Evolutionary conservation across 2,888 invertebrate species (phyloP), one percentile per base, ranked within the genome.

Genomic region (Yponomeuta malinellus): DNA sequence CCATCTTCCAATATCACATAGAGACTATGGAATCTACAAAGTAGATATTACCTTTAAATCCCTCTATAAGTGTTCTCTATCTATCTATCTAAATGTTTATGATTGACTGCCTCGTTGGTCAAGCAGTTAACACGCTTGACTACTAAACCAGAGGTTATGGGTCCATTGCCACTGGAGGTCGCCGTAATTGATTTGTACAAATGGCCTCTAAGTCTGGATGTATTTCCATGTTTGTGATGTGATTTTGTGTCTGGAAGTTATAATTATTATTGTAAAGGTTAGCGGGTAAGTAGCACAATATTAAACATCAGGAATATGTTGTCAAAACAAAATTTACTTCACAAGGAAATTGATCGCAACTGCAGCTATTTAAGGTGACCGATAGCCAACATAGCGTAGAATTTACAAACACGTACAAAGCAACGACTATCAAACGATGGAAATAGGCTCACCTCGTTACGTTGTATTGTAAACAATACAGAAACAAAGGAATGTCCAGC

Each of bases 251-350:
- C 23, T 23, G 23, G 23, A 23, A 37, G 2, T 37, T 37, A 37
- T 37, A 1, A 5, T 12, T n/a, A 1, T 2, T 29, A 12, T 29
- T 31, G 64, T 31, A 29, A 23, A 64, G 15, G 52, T 4, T 59
- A 15, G 52, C 5, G 15, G 8, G 52, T 64, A 64, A 29, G 31
- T 10, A 33, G 29, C 12, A 65, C 37, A 4, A 33, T 10, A 65
- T 9, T 29, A 9, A 64, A 65, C 4, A 73, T 72, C 71, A 71
- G 23, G 74, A 73, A 67, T 72, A 74, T 72, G 73, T 73, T 74
- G 73, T 74, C 75, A 76, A 73, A 74, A 75, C 75, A 75, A 74
- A 71, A 71, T 52, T 71, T 70, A 12, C 52, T 72, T 71, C 71
- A 73, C 73, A 72, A 71, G 72, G 72, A 71, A 71, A 74, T 70